Evolutionary conservation across 2,888 invertebrate species (phyloP).

Genomic region (Pemphredon lugubris): DNA sequence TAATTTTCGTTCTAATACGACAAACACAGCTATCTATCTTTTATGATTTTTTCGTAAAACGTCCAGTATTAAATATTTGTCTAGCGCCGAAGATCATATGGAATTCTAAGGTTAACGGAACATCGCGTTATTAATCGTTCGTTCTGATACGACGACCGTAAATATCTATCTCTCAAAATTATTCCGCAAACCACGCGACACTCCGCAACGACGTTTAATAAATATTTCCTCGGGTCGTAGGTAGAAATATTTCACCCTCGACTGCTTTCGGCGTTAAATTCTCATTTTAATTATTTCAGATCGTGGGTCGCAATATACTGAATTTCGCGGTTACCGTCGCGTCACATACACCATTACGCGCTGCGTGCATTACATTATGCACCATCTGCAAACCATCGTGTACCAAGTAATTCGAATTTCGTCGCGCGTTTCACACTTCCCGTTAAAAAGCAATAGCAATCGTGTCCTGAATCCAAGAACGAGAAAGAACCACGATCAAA

Average conservation of each 20-base stretch:
- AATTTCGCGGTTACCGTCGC: constrained; percentile 43
- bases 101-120: too few species aligned
- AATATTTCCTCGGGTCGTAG: constrained; percentile 21
- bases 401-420: constrained; percentile 39
- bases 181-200: too few species aligned
- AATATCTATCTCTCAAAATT: too few species aligned
- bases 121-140: too few species aligned
- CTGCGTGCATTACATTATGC: constrained; percentile 49
- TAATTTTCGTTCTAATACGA: too few species aligned
- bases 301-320: constrained; percentile 34
- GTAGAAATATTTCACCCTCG: not conserved
- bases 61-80: too few species aligned
- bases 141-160: too few species aligned
- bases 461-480: not conserved
- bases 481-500: not conserved
- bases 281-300: constrained; percentile 42
- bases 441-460: not conserved
- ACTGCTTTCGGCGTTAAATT: constrained; percentile 22
- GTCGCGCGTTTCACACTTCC: constrained; percentile 21
- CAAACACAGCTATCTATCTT: too few species aligned
- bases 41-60: too few species aligned
- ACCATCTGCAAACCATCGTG: constrained; percentile 51
- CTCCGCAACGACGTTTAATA: too few species aligned
- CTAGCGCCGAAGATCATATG: too few species aligned
- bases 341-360: constrained; percentile 44